A percentile compares a stretch with the other conserved stretches of the same genome.
These are phyloP conservation scores for Megaptera novaeangliae DNA, from an alignment of 2,113 vertebrate species.

Conservation along the genomic window DNA sequence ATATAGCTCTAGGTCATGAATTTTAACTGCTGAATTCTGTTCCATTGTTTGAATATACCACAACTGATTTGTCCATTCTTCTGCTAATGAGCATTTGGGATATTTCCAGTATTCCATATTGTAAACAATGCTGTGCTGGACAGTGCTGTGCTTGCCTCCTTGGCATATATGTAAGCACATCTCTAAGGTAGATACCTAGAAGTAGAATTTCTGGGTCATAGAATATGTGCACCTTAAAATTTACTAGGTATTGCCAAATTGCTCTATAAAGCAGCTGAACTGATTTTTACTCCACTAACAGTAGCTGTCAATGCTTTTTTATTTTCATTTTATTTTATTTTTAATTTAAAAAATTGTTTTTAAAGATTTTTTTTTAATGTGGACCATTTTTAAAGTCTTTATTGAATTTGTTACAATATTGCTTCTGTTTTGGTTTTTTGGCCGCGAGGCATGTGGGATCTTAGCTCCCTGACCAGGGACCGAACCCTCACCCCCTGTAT, in stretches of 20 bases:
- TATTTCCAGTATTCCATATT: not conserved
- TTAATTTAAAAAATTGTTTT: no score
- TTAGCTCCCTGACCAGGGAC: no score
- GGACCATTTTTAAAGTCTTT: no score
- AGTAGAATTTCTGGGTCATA: not conserved
- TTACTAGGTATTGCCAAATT: not conserved
- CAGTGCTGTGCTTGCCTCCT: not conserved
- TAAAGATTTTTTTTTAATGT: no score
- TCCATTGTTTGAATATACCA: not conserved
- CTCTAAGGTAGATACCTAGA: not conserved
- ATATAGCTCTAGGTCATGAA: not conserved
- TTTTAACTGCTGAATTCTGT: not conserved
- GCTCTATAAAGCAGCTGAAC: not conserved
- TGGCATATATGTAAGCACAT: not conserved
- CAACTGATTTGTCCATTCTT: not conserved
- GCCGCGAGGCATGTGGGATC: no score
- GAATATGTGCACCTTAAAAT: not conserved
- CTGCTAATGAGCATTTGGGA: not conserved
- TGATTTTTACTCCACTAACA: not conserved
- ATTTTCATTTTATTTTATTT: not conserved
- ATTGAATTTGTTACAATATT: no score
- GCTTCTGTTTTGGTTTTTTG: no score
- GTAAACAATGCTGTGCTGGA: not conserved
- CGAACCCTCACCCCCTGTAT: no score
- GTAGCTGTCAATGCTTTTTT: not conserved